These are phyloP conservation scores for Trichonephila inaurata DNA, from an alignment of 1,140 invertebrate species.

Conservation along the genomic window DNA sequence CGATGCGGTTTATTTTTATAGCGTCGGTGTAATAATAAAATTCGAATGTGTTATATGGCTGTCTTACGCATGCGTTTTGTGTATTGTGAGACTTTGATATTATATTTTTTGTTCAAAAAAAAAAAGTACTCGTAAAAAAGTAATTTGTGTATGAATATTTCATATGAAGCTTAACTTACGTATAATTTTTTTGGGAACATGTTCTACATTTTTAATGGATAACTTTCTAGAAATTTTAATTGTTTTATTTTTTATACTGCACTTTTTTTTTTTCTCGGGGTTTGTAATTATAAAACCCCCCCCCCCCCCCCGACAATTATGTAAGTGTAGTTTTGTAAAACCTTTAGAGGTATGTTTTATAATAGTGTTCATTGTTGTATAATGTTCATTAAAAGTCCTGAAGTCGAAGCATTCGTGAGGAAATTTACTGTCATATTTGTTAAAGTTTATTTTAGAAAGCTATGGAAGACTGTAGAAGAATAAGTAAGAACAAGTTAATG, in stretches of 20 bases:
- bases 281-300: too few species aligned
- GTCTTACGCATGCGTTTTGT: neutral
- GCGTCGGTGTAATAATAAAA: constrained; percentile 4
- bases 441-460: too few species aligned
- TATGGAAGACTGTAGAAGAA: too few species aligned
- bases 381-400: too few species aligned
- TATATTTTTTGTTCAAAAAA: neutral
- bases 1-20: constrained; percentile 20
- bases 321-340: too few species aligned
- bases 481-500: too few species aligned
- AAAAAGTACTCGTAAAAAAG: constrained; percentile 18
- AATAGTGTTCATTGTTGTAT: too few species aligned
- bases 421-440: too few species aligned
- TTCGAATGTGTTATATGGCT: neutral
- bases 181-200: neutral
- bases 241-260: constrained; percentile 37
- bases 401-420: too few species aligned
- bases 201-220: neutral
- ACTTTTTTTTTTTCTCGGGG: neutral
- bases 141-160: constrained; percentile 23
- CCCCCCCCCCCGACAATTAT: too few species aligned
- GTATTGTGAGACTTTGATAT: neutral
- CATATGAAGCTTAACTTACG: neutral
- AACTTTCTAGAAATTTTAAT: constrained; percentile 48
- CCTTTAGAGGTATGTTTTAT: too few species aligned